phyloP scores from a whole-genome alignment of 2,113 vertebrate species.

The Takifugu bimaculatus region DNA sequence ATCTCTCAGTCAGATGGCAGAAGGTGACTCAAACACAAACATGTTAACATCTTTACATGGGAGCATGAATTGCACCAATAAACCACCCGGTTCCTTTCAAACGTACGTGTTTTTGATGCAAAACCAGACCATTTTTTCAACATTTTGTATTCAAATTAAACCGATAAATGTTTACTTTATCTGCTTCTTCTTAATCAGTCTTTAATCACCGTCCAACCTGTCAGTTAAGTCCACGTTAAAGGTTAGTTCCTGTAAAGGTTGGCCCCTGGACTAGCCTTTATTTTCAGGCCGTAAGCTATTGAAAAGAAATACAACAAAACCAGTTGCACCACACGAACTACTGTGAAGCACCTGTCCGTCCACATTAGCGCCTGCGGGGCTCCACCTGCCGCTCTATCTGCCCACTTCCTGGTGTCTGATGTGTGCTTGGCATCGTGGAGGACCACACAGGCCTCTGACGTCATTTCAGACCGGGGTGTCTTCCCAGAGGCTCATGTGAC shows the following conservation, averaged over 20 bases:
- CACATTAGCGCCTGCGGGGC: conserved; percentile 14
- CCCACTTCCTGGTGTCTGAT: conserved; percentile 2
- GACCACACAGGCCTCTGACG: not conserved
- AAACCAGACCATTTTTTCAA: no score
- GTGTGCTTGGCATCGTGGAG: conserved; percentile 7
- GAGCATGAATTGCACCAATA: no score
- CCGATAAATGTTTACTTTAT: not conserved
- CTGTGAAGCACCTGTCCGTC: not conserved
- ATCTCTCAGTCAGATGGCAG: no score
- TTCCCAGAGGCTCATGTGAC: conserved; percentile 40
- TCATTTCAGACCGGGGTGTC: conserved; percentile 21
- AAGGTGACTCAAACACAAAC: no score
- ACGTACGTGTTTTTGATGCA: no score
- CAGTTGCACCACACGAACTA: not conserved
- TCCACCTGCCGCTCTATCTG: conserved; percentile 1
- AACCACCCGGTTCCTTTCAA: not conserved
- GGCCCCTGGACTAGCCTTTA: no score
- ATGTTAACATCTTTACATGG: no score
- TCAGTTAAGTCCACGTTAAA: no score
- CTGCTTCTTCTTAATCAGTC: not conserved
- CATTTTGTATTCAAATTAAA: no score
- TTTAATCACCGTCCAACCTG: not conserved
- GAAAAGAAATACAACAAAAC: conserved; percentile 3
- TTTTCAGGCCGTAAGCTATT: not conserved
- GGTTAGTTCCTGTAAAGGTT: no score